Base-by-base conservation (phyloP, 2,888 invertebrate species). In the Drosophila recens region DNA sequence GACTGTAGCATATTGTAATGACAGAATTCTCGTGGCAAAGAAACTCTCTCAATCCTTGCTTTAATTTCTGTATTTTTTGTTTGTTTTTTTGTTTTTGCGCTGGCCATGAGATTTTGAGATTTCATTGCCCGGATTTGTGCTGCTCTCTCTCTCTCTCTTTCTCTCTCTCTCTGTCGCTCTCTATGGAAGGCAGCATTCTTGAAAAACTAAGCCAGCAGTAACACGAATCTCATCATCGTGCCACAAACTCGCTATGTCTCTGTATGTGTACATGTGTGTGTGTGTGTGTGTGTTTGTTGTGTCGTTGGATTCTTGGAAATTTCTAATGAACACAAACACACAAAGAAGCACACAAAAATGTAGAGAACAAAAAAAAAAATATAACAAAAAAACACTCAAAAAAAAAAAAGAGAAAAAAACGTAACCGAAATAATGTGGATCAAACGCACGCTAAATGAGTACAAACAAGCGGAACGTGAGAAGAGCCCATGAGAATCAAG, bases 241-340 rank as follows among this genome's bases (percentile, higher is more conserved):
- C 51, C 63, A 49, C 34, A 45, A 15, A 42, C 48, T 49, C 67
- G 30, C 34, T 30, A 13, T 33, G 34, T 62, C 15, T 52, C 10
- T 56, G 13, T 64, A 4, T 64, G 4, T 64, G 17, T n/a, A n/a
- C n/a, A n/a, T n/a, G n/a, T n/a, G n/a, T n/a, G n/a, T n/a, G n/a
- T 58, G 8, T 74, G 66, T 71, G 46, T 61, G 38, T 76, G 63
- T 77, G 48, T 70, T 61, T 65, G 75, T 67, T 76, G 84, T 77
- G 87, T 85, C 80, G 82, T 57, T 80, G 69, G 74, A 64, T 84
- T 84, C 84, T 84, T 71, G 88, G 84, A 87, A 84, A 84, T 84
- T 87, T 87, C 84, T 84, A 87, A 84, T 84, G 83, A 84, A 84
- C 83, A 86, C 88, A 87, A 87, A 76, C 80, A 74, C 88, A 85